Percentiles rank a stretch among this genome's conserved stretches.
Evolutionary conservation across 2,888 invertebrate species (phyloP).

Genomic region (Galerucella nymphaeae): DNA sequence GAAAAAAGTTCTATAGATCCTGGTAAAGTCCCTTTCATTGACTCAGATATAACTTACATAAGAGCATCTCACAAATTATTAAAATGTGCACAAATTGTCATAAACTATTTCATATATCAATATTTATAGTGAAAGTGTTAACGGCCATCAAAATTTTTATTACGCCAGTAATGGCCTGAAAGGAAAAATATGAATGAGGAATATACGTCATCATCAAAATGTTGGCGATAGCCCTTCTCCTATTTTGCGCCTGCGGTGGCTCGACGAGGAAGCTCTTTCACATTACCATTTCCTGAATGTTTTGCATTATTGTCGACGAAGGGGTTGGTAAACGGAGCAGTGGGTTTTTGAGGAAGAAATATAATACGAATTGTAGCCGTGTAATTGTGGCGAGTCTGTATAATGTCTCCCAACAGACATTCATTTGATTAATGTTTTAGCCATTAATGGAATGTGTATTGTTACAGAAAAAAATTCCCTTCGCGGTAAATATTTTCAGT

Average conservation of each 20-base stretch:
- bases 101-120: background rate
- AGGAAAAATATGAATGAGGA: conserved; percentile 47
- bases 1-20: no score
- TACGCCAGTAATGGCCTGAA: conserved; percentile 2
- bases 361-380: background rate
- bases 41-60: no score
- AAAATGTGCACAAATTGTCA: background rate
- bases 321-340: conserved; percentile 6
- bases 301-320: conserved; percentile 34
- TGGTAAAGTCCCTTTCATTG: no score
- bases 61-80: no score
- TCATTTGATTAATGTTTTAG: background rate
- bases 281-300: conserved; percentile 37
- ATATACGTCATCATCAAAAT: conserved; percentile 52
- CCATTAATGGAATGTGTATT: background rate
- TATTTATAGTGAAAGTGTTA: background rate
- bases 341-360: background rate
- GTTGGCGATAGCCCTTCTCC: conserved; percentile 23
- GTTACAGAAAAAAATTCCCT: no score
- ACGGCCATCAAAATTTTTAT: background rate
- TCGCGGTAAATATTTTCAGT: no score
- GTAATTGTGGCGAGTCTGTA: background rate
- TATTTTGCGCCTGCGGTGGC: conserved; percentile 17
- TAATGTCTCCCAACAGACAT: background rate
- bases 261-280: conserved; percentile 26